Base-by-base conservation (phyloP, 2,113 vertebrate genomes). In the Papio anubis region DNA sequence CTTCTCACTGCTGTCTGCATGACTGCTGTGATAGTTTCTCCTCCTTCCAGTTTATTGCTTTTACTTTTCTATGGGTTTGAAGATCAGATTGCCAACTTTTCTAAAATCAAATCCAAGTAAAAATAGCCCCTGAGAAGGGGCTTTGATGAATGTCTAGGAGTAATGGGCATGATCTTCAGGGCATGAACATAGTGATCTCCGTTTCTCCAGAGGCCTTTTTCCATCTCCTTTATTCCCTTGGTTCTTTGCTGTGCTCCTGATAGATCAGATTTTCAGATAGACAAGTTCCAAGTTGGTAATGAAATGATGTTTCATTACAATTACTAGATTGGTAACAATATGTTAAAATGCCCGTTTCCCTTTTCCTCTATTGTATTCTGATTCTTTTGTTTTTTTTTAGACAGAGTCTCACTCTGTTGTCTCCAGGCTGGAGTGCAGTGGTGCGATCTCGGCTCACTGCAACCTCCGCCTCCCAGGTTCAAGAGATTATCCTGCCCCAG, bases 41-140 rank as follows among this genome's bases (percentile, higher is more conserved):
- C 40, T 73, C 88, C 52, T 82, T 88, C 55, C 82, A 81, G 40
- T 92, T 91, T 90, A 84, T 72, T 45, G 88, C 85, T 95, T 97
- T 92, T 72, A 90, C 92, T 98, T 97, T 96, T 87, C 87, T 90
- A 93, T 73, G 80, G 80, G 57, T 90, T 97, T 97, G 90, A 43
- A 96, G 95, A 94, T 32, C 68, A 96, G 68, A 89, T 59, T 76
- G 64, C 75, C 61, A 96, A 80, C 87, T 61, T 38, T 81, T 84
- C 94, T 93, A 92, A 93, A 83, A 92, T 38, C 0, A 32, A 96
- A 95, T 70, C 55, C 79, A 95, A 83, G 79, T 80, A 72, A 97
- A 94, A 97, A 93, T 76, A 97, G 94, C 61, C 45, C 93, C 82
- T 89, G 92, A 97, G 92, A 96, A 93, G 66, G 43, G 64, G 80